Evolutionary conservation across 2,113 vertebrate species (phyloP), one percentile per base, ranked within the genome.

Genomic region (Periophthalmodon schlosseri): DNA sequence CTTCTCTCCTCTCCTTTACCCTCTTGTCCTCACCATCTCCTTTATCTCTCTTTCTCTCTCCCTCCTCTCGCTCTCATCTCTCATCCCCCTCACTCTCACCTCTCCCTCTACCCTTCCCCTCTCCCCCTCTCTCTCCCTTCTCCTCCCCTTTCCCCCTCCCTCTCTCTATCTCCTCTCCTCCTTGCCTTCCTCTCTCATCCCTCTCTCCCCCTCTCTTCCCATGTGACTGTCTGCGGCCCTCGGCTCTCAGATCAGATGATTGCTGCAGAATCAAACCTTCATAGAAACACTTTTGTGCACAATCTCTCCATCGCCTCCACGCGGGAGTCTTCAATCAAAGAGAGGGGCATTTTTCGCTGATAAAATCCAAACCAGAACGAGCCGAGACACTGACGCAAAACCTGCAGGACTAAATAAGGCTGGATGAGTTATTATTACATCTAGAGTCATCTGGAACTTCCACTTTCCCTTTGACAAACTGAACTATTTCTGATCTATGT

Each of bases 191-290:
- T 49, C 47, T 49, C 47, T 47, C 46, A 36, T 47, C 46, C 9
- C 46, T 47, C 12, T 47, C 84, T 79, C 84, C 82, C 86, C 78
- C 86, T 86, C 83, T 80, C 39, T 77, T 81, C 84, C 83, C 87
- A 86, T 80, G 61, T 44, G 39, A 44, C 39, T 44, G 39, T 44
- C 39, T 10, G 39, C 6, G 39, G 8, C 39, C 7, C 39, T 44
- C 39, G 10, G 39, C 39, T 44, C 28, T 3, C 39, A 44, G 39
- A 9, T 86, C 84, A 63, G 80, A 79, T 75, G 54, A 4, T 72
- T 39, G 72, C 70, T 68, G 73, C 87, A 74, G 81, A 91, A 80
- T 16, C 74, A 77, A 36, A 54, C 61, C 67, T 67, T 61, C 58
- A 75, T 54, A 72, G 14, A 75, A 60, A 67, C 70, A 56, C 74